Conservation (phyloP, 2,113 vertebrate species). For the sheep (Ovis aries) region ARS-UI_Ramb_v3.0 NC_056057.1:99233001-99233500, state of each 20-base stretch:
- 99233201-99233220: not conserved
- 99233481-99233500: not conserved
- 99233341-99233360: not conserved
- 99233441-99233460: not conserved
- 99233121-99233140: not conserved
- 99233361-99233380: not conserved
- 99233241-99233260: not conserved
- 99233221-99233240: not conserved
- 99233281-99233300: not conserved
- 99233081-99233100: not conserved
- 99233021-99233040: not conserved
- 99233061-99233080: not conserved
- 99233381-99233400: not conserved
- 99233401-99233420: not conserved
- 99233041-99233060: not conserved
- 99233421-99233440: not conserved
- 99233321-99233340: not conserved
- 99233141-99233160: not conserved
- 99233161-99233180: not conserved
- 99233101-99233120: not conserved
- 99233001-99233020: not conserved
- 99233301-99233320: not conserved
- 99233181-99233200: not conserved
- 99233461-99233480: not conserved
- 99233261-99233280: not conserved